Evolutionary conservation across 2,797 vertebrate species (phyloP).

Genomic region (Perodicticus potto): DNA sequence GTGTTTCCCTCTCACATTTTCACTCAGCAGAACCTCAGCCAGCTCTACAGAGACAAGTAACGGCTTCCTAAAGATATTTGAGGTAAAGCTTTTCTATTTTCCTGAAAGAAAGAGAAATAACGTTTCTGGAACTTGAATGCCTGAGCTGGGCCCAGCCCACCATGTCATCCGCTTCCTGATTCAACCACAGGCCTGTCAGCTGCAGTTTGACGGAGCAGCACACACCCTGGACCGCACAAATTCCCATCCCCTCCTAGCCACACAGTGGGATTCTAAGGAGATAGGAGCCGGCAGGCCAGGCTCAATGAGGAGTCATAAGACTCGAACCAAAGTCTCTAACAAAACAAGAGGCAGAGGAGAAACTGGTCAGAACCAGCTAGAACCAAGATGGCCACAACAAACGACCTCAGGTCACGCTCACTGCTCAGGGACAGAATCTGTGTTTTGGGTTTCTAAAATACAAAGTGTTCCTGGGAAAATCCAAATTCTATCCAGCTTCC

Average conservation of each 20-base stretch:
- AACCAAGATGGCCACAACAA: neutral
- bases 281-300: too few relatives aligned
- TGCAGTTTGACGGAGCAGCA: accelerated
- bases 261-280: too few relatives aligned
- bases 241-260: neutral
- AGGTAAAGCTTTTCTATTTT: neutral
- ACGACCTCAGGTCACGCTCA: too few relatives aligned
- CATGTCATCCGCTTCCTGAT: neutral
- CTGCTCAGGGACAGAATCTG: too few relatives aligned
- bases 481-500: neutral
- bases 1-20: neutral
- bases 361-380: too few relatives aligned
- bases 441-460: too few relatives aligned
- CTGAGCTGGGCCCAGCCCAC: neutral
- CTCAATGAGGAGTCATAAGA: too few relatives aligned
- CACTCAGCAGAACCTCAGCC: neutral
- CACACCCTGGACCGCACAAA: neutral
- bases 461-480: neutral
- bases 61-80: neutral
- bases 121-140: neutral
- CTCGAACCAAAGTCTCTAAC: too few relatives aligned
- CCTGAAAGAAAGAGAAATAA: neutral
- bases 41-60: neutral
- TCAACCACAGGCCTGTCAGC: neutral
- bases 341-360: too few relatives aligned